A percentile compares a stretch with the other conserved stretches of the same genome.
Conservation (phyloP, 2,888 invertebrate species). For the Hirtodrosophila cameraria region DNA sequence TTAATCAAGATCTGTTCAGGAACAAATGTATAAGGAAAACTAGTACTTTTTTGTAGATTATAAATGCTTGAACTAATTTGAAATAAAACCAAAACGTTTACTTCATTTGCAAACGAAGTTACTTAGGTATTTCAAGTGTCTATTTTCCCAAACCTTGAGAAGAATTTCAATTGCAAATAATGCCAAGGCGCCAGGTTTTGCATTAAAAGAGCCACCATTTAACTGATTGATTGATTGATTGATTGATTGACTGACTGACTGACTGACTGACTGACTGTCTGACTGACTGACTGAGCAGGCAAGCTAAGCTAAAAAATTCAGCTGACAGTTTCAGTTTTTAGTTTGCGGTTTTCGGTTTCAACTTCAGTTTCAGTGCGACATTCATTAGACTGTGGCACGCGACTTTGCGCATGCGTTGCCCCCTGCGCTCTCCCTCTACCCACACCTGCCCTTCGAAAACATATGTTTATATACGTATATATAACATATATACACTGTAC, state of each 20-base stretch:
- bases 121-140: no score
- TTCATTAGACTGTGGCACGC: constrained; percentile 33
- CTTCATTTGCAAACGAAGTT: no score
- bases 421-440: not conserved
- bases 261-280: not conserved
- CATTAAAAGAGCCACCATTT: constrained; percentile 43
- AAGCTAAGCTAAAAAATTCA: no score
- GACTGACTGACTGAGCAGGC: constrained; percentile 3
- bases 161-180: constrained; percentile 36
- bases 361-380: constrained; percentile 6
- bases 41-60: no score
- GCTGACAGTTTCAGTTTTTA: constrained; percentile 2
- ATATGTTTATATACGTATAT: no score
- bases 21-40: no score
- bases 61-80: no score
- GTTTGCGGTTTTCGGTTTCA: constrained; percentile 7
- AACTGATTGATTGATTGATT: constrained; percentile 9
- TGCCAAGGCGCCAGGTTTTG: constrained; percentile 54
- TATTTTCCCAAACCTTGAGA: no score
- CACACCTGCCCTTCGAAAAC: no score
- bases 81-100: no score
- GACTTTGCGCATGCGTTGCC: constrained; percentile 41
- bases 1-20: no score
- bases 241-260: not conserved
- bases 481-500: no score